Conservation (phyloP, 2,888 invertebrate species). For the Epistrophe grossulariae region DNA sequence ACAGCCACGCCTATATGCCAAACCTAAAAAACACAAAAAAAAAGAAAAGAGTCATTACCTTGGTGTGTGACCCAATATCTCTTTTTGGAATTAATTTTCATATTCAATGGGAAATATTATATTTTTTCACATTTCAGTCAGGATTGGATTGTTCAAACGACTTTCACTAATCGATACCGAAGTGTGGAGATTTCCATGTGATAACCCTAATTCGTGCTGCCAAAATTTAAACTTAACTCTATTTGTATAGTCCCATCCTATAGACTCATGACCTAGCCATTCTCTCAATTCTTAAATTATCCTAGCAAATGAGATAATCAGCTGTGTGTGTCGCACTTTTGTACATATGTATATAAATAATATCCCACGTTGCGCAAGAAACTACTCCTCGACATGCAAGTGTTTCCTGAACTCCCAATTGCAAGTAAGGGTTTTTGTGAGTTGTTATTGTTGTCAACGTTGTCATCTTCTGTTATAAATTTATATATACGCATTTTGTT, state of each 20-base stretch:
- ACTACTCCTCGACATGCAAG: slow-evolving; percentile 32
- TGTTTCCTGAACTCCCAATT: slow-evolving; percentile 18
- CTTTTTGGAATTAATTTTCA: slow-evolving; percentile 48
- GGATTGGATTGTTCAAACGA: slow-evolving; percentile 32
- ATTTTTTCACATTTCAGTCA: slow-evolving; percentile 31
- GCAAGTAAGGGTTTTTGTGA: not conserved
- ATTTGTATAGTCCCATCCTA: not conserved
- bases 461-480: slow-evolving; percentile 17
- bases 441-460: slow-evolving; percentile 10
- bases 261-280: not conserved
- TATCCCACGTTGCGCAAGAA: slow-evolving; percentile 29
- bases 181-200: slow-evolving; percentile 50
- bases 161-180: slow-evolving; percentile 52
- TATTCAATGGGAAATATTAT: slow-evolving; percentile 35
- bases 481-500: slow-evolving; percentile 12
- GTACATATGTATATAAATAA: not conserved
- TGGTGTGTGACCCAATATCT: slow-evolving; percentile 48
- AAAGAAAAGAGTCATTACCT: slow-evolving; percentile 18
- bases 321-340: not conserved
- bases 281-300: slow-evolving; percentile 33
- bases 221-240: slow-evolving; percentile 5
- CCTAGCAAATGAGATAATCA: slow-evolving; percentile 55
- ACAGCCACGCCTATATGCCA: slow-evolving; percentile 56
- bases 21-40: slow-evolving; percentile 51
- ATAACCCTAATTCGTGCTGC: slow-evolving; percentile 25